Base-by-base conservation (phyloP, 1,140 invertebrate genomes). In the Uloborus diversus region DNA sequence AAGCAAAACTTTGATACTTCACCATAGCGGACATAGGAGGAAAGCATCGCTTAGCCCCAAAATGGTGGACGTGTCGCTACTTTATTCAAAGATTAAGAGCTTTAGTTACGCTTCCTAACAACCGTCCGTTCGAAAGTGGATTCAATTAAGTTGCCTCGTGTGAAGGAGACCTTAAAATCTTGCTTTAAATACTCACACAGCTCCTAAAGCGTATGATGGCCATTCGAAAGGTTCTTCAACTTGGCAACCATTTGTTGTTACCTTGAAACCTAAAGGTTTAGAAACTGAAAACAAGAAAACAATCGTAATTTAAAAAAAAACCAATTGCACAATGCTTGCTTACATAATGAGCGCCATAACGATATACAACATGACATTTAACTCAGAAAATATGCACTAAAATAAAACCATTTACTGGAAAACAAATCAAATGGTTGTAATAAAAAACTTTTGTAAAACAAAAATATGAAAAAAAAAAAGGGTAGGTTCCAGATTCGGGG, bases 231-330 rank as follows among this genome's bases (percentile, higher is more conserved):
- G 73, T 37, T 76, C 61, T 35, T 65, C 61, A 35, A 65, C 30
- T 27, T 76, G 42, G 42, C 73, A 76, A 28, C 30, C 61, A 53
- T 42, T 49, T n/a, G 57, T 20, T 28, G 33, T 33, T 13, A 65
- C 61, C 27, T 65, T 76, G 4, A 65, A 27, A 49, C 62, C 62
- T 20, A 76, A 25, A 23, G 73, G 73, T 27, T 64, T 53, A 3
- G 73, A 25, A 56, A 65, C 73, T 76, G 32, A 37, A 76, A 20
- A 32, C n/a, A 5, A 20, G 47, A 62, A 64, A 53, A 71, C 7
- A 7, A 28, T 30, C 30, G 4, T 7, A 59, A 28, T 11, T 53
- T 14, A 23, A 53, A 53, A 14, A 9, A 9, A 42, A 42, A 42
- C 7, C 7, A 42, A 42, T 17, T 42, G 7, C 37, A 7, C 17